Conservation (phyloP, 2,113 vertebrate species). For the Glareola pratincola region DNA sequence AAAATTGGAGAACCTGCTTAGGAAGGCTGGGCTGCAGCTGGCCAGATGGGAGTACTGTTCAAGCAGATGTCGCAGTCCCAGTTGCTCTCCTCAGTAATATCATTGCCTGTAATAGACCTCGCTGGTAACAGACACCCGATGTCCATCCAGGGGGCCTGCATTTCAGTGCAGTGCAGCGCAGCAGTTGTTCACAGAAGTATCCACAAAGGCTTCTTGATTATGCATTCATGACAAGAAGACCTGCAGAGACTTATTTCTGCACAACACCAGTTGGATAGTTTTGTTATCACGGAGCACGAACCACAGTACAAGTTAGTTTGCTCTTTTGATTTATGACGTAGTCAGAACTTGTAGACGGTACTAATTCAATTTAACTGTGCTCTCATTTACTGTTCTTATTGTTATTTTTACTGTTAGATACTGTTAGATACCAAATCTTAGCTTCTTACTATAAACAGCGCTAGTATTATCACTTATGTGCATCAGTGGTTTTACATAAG, state of each 20-base stretch:
- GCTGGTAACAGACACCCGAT: background rate
- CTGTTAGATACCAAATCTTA: background rate
- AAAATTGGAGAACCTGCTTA: background rate
- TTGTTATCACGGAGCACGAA: background rate
- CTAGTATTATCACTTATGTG: background rate
- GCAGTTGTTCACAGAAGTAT: background rate
- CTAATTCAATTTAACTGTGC: background rate
- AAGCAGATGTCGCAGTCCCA: background rate
- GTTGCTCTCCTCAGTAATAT: background rate
- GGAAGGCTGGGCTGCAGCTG: background rate
- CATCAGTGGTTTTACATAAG: background rate
- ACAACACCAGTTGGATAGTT: background rate
- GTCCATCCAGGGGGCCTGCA: background rate
- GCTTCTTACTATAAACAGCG: background rate
- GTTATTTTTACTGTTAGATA: background rate
- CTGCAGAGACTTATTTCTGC: background rate
- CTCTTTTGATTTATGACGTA: background rate
- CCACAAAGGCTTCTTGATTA: background rate
- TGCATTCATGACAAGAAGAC: background rate
- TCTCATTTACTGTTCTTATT: background rate
- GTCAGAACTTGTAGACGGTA: background rate
- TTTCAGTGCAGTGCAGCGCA: background rate
- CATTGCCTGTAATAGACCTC: background rate
- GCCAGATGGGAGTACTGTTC: background rate
- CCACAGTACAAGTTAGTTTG: background rate